These are phyloP conservation scores for Bombus sibiricus DNA, from an alignment of 1,140 invertebrate species.

Conservation along the genomic window DNA sequence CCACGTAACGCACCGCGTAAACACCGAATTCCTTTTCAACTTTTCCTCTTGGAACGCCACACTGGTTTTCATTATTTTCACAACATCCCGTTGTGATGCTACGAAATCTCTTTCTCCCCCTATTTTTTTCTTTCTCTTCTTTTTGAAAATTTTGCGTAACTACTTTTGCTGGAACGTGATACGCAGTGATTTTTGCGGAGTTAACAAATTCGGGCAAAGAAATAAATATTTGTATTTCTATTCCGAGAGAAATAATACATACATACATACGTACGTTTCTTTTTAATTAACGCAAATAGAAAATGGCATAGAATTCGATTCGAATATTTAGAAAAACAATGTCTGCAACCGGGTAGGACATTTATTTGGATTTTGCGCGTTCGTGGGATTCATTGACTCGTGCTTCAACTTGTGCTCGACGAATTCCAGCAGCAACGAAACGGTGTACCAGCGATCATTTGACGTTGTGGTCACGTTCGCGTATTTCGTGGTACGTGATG, in stretches of 20 bases:
- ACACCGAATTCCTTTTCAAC: constrained; percentile 39
- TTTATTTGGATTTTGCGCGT: constrained; percentile 28
- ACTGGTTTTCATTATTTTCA: neutral
- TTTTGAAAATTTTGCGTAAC: neutral
- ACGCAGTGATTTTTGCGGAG: too few relatives aligned
- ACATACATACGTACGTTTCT: too few relatives aligned
- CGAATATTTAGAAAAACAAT: neutral
- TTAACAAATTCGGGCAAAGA: too few relatives aligned
- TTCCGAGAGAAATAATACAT: too few relatives aligned
- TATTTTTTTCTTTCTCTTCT: neutral
- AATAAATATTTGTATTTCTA: too few relatives aligned
- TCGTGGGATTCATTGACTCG: constrained; percentile 12
- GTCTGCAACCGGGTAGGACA: neutral
- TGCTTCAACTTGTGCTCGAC: constrained; percentile 38
- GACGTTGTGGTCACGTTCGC: constrained; percentile 72
- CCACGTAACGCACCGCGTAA: constrained; percentile 25
- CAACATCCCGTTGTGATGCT: neutral
- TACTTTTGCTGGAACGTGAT: neutral
- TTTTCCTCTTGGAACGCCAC: neutral
- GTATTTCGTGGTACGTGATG: constrained; percentile 74
- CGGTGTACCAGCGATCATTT: constrained; percentile 55
- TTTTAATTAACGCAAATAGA: neutral
- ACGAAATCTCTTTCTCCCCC: neutral
- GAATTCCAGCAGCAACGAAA: constrained; percentile 34
- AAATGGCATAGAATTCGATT: neutral